Evolutionary conservation across 2,113 vertebrate species (phyloP).

Genomic region (Zingel zingel): DNA sequence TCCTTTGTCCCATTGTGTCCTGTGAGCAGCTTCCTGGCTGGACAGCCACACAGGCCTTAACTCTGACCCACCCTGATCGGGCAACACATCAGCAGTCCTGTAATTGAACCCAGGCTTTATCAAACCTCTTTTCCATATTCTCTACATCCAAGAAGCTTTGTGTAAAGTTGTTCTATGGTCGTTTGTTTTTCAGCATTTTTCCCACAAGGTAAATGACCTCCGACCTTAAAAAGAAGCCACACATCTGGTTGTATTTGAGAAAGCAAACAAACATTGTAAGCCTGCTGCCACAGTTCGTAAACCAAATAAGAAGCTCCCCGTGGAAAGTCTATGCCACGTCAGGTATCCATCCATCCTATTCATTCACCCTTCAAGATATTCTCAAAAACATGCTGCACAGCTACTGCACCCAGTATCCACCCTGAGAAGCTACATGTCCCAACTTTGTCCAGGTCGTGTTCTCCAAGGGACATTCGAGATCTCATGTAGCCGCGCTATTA

Average conservation of each 20-base stretch:
- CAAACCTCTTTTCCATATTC: neutral
- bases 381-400: neutral
- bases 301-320: conserved; percentile 34
- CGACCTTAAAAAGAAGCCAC: conserved; percentile 44
- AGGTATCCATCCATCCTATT: conserved; percentile 37
- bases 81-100: conserved; percentile 3
- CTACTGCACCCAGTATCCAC: neutral
- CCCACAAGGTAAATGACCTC: conserved; percentile 44
- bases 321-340: conserved; percentile 25
- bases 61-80: neutral
- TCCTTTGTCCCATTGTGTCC: conserved; percentile 42
- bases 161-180: neutral
- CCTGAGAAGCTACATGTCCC: conserved; percentile 39
- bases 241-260: conserved; percentile 75
- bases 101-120: conserved; percentile 10
- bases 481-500: conserved; percentile 51
- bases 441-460: conserved; percentile 46
- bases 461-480: conserved; percentile 41
- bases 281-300: conserved; percentile 48
- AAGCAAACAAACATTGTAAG: conserved; percentile 68
- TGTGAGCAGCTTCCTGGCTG: conserved; percentile 37
- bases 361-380: neutral
- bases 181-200: conserved; percentile 22
- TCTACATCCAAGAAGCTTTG: neutral
- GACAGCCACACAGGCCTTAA: conserved; percentile 9